These are phyloP conservation scores for Eclectus roratus DNA, from an alignment of 2,113 vertebrate species.

Conservation along the genomic window DNA sequence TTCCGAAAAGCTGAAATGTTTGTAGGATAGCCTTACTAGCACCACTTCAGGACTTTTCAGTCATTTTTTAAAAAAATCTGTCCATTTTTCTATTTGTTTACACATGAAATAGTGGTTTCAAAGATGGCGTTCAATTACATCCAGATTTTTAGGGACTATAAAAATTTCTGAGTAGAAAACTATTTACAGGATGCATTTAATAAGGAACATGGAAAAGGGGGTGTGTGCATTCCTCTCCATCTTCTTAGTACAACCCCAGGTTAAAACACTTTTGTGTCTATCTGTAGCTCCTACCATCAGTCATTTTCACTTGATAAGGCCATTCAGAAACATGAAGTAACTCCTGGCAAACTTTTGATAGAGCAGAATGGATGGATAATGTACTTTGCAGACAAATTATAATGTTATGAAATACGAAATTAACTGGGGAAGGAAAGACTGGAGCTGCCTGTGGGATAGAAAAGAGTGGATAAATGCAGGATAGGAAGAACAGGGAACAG, in stretches of 20 bases:
- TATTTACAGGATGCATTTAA: background rate
- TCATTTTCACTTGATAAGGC: background rate
- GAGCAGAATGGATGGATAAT: background rate
- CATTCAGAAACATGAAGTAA: background rate
- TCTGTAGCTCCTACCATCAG: background rate
- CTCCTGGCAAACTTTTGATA: background rate
- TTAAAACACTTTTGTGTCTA: background rate
- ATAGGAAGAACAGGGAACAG: background rate
- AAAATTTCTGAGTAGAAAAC: background rate
- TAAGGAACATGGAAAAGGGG: background rate
- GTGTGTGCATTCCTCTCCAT: background rate
- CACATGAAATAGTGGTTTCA: background rate
- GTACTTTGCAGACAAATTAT: background rate
- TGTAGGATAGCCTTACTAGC: background rate
- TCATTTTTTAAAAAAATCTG: background rate
- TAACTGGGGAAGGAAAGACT: background rate
- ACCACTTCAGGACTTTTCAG: background rate
- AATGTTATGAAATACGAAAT: background rate
- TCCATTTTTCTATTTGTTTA: background rate
- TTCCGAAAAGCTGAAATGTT: background rate
- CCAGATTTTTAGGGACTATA: background rate
- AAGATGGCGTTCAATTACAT: background rate
- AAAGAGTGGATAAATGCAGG: background rate
- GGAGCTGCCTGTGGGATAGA: background rate
- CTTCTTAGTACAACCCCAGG: background rate